phyloP scores from a whole-genome alignment of 2,888 invertebrate species.

The Phortica magna region DNA sequence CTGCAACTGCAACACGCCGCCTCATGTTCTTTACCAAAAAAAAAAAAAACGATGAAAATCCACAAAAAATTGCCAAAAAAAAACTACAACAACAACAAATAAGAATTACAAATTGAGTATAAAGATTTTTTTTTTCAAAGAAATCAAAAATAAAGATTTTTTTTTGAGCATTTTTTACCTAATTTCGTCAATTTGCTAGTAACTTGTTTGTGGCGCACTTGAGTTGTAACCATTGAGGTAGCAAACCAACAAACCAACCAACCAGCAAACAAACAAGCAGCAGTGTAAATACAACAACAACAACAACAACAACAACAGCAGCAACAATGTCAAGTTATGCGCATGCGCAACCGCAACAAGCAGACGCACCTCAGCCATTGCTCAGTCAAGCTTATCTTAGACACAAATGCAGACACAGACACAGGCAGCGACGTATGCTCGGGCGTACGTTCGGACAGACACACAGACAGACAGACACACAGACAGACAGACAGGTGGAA shows the following conservation, averaged over 20 bases:
- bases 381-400: not conserved
- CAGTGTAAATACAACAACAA: conserved; percentile 3
- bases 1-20: not conserved
- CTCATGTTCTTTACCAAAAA: not conserved
- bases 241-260: conserved; percentile 22
- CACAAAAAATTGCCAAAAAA: not conserved
- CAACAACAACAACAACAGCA: conserved; percentile 11
- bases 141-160: conserved; percentile 5
- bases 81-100: not conserved
- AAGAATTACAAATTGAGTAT: conserved; percentile 14
- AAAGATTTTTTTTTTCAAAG: not conserved
- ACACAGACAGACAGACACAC: not conserved
- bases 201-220: conserved; percentile 32
- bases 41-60: too few relatives aligned
- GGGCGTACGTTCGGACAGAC: not conserved
- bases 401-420: conserved; percentile 1
- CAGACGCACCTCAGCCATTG: conserved; percentile 5
- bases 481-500: not conserved
- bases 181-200: conserved; percentile 29
- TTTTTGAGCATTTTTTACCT: conserved; percentile 9
- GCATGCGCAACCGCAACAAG: conserved; percentile 19
- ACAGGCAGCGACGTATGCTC: not conserved
- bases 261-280: conserved; percentile 19
- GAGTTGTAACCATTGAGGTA: conserved; percentile 12
- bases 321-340: conserved; percentile 26